Evolutionary conservation across 2,888 invertebrate species (phyloP), one percentile per base, ranked within the genome.

Genomic region (Melanchra persicariae): DNA sequence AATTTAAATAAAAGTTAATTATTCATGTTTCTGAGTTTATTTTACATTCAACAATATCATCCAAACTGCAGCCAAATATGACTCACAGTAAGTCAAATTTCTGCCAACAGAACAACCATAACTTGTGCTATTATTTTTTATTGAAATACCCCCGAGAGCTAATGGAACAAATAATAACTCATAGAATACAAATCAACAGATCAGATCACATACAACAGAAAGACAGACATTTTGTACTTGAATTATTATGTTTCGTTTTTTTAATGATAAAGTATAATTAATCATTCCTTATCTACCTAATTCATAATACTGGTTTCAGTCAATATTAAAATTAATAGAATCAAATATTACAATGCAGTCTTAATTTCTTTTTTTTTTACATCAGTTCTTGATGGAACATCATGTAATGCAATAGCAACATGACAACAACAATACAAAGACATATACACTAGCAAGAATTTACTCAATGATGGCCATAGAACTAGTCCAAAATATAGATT

Each of bases 401-500:
- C 85, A 82, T 92, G 84, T 62, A 96, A 87, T 45, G 93, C 93
- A 87, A 95, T 95, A 54, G 95, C 94, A n/a, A 95, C 94, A 83
- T 95, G 93, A 85, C 95, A 95, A 82, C 94, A 93, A 79, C 94
- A 92, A 79, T 96, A 96, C 57, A 96, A 89, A 52, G 93, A 88
- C 64, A 91, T 63, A 52, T 89, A 87, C 51, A 95, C 87, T 62
- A 94, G 66, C 55, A 91, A 59, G 70, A 90, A 89, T 87, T 93
- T 94, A 64, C 86, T 89, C 45, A 91, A 82, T 10, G 95, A 90
- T 22, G 93, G 93, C 77, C 91, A 91, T 52, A 87, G 93, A 65
- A 98, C 93, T 85, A 97, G 96, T 49, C 95, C 92, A 87, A 98
- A 95, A 89, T 97, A 98, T 81, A 97, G 95, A 88, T 97, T 96